Base-by-base conservation (phyloP, 2,797 vertebrate species). In the Ataeniobius toweri region DNA sequence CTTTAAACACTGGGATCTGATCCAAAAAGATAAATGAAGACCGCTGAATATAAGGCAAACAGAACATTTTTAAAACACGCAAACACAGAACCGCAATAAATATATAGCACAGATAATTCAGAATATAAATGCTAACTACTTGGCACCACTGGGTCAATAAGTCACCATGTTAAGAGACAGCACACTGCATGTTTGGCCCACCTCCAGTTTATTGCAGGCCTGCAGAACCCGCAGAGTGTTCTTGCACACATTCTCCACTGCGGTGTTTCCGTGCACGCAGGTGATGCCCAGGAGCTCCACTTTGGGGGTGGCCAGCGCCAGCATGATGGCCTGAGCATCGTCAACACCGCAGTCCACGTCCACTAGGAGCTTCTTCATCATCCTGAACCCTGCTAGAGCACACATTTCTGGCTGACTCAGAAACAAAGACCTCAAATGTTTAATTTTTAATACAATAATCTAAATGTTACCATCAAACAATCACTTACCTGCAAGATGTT, bases 251-350 rank as follows among this genome's bases (percentile, higher is more conserved):
- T 96, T 96, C 36, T 96, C 94, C 75, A 96, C 75, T 0, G 71
- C n/a, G 26, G 94, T 95, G 91, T 96, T 96, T 48, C 96, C 96
- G 0, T 93, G 88, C 71, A 94, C 94, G 28, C 95, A 96, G 31
- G 95, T 95, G 86, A 96, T 78, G 24, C 92, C 96, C 76, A 96
- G 85, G 16, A 96, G 68, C 82, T 94, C 55, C 74, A 95, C 93
- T 0, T 75, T 75, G 0, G 94, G 93, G 44, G 79, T 86, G 0
- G 92, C 93, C 77, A 96, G 83, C 5, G 93, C 95, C 76, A 96
- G 59, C 95, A 96, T 96, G 76, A 96, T 87, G 71, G 95, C 95
- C 82, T 96, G 95, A 51, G 95, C 95, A 78, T 96, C 95, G 16
- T 95, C 96, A 71, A 95, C 90, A 9, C 96, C 96, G 61, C 91